These are phyloP conservation scores for Drosophila subsilvestris DNA, from an alignment of 2,888 invertebrate genomes.

Conservation along the genomic window DNA sequence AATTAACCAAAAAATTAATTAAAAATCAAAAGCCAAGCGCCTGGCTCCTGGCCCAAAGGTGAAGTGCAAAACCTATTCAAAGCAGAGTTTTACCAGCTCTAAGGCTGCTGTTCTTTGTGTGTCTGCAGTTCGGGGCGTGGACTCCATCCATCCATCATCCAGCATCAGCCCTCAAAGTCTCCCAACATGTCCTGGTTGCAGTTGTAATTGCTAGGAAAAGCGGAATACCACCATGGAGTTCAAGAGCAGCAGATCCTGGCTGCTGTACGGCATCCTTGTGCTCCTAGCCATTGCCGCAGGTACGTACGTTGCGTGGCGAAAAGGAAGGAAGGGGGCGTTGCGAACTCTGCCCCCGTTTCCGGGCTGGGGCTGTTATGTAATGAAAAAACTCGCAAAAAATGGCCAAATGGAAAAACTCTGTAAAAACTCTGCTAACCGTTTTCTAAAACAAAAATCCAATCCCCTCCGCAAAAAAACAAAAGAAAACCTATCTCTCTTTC, in stretches of 20 bases:
- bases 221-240: constrained; percentile 51
- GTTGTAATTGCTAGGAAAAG: constrained; percentile 45
- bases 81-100: neutral
- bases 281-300: constrained; percentile 68
- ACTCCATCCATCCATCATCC: constrained; percentile 31
- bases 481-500: constrained; percentile 36
- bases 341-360: constrained; percentile 22
- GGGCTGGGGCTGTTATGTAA: constrained; percentile 59
- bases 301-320: constrained; percentile 52
- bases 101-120: constrained; percentile 12
- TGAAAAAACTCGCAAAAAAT: constrained; percentile 20
- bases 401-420: constrained; percentile 15
- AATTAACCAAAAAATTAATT: constrained; percentile 15
- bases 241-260: constrained; percentile 28
- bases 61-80: constrained; percentile 23
- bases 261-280: constrained; percentile 61
- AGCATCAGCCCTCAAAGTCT: neutral
- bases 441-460: constrained; percentile 21
- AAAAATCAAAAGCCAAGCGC: constrained; percentile 7
- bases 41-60: constrained; percentile 41
- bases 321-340: constrained; percentile 17
- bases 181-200: constrained; percentile 18
- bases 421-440: constrained; percentile 35
- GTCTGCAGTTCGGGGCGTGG: constrained; percentile 44
- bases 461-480: constrained; percentile 6